phyloP scores from a whole-genome alignment of 2,113 vertebrate species.

The Gallinago jamesoni region DNA sequence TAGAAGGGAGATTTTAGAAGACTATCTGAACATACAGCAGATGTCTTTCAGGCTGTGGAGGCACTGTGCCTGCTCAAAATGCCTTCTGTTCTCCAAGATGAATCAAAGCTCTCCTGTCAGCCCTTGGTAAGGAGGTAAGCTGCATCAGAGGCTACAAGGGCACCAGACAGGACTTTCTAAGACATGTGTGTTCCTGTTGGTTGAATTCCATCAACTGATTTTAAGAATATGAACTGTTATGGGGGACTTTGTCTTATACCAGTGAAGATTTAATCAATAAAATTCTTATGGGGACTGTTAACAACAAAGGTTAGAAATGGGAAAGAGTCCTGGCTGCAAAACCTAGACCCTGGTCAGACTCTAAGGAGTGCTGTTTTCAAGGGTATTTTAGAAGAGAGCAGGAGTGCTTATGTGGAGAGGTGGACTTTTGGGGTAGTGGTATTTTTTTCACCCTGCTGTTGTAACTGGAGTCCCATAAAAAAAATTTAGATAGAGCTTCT shows the following conservation, averaged over 20 bases:
- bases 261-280: background rate
- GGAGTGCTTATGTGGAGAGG: background rate
- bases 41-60: background rate
- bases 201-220: background rate
- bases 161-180: background rate
- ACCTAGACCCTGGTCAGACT: background rate
- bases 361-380: background rate
- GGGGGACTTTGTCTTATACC: background rate
- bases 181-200: no score
- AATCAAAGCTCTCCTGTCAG: background rate
- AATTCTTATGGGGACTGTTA: background rate
- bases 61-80: background rate
- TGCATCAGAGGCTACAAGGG: background rate
- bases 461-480: background rate
- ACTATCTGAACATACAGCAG: fast-evolving
- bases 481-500: background rate
- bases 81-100: background rate
- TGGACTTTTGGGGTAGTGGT: background rate
- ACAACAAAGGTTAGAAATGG: background rate
- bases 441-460: background rate
- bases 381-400: background rate
- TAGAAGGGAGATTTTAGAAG: background rate
- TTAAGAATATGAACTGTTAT: background rate
- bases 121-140: background rate
- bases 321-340: background rate